Percentiles rank a stretch among this genome's conserved stretches.
phyloP scores from a whole-genome alignment of 1,140 invertebrate genomes.

The Drosophila sp. region DNA sequence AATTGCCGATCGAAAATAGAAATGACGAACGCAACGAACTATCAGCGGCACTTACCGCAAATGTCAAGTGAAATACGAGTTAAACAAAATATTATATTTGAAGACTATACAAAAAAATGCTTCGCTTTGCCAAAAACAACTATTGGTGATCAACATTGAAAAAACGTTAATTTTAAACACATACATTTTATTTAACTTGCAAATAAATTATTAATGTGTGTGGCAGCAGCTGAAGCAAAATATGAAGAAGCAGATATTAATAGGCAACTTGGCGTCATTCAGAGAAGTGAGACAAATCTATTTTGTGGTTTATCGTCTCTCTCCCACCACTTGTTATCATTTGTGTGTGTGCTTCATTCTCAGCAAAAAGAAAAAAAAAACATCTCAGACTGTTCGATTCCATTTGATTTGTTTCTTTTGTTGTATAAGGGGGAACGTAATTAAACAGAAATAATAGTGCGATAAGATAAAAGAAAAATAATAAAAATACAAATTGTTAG shows the following conservation, averaged over 20 bases:
- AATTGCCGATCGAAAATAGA: constrained; percentile 65
- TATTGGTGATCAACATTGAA: constrained; percentile 19
- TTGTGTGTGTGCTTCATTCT: background rate
- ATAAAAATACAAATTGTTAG: constrained; percentile 44
- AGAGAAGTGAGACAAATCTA: constrained; percentile 47
- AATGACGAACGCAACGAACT: constrained; percentile 55
- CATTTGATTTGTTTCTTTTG: constrained; percentile 34
- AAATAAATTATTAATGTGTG: constrained; percentile 26
- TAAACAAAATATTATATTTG: constrained; percentile 22
- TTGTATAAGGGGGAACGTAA: constrained; percentile 24
- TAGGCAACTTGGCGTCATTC: constrained; percentile 24
- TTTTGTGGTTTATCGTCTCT: constrained; percentile 10
- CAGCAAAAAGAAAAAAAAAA: too few species aligned
- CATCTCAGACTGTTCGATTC: constrained; percentile 26
- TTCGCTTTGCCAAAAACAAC: constrained; percentile 34
- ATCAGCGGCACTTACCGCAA: constrained; percentile 43
- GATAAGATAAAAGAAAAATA: constrained; percentile 63
- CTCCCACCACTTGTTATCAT: constrained; percentile 4
- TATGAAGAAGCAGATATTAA: constrained; percentile 18
- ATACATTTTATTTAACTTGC: constrained; percentile 30
- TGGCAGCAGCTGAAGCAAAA: background rate
- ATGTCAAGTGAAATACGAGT: constrained; percentile 65
- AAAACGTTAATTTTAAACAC: constrained; percentile 32
- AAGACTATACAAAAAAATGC: constrained; percentile 28
- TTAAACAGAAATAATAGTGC: constrained; percentile 49